These are phyloP conservation scores for Enteromius viviparus DNA, from an alignment of 2,797 vertebrate species.

Conservation along the genomic window DNA sequence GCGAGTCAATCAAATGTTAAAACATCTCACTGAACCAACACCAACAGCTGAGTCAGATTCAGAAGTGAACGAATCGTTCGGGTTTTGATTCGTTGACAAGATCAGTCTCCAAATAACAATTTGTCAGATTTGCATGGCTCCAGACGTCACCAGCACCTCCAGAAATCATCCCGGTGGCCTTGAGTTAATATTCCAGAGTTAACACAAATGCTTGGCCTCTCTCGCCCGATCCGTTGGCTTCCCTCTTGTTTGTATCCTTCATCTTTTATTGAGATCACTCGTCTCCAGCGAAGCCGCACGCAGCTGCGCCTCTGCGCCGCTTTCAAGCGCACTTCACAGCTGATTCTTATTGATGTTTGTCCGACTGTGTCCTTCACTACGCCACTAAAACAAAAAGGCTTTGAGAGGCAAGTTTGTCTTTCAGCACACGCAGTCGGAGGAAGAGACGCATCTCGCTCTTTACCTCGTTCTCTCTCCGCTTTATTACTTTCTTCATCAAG, in stretches of 20 bases:
- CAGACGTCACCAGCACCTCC: neutral
- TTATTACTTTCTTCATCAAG: constrained; percentile 69
- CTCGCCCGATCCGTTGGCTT: constrained; percentile 34
- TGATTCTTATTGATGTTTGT: constrained; percentile 76
- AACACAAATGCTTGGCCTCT: constrained; percentile 51
- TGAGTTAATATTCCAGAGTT: constrained; percentile 45
- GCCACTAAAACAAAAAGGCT: constrained; percentile 65
- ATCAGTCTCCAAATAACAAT: neutral
- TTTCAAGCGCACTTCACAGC: constrained; percentile 71
- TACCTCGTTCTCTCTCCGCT: constrained; percentile 60
- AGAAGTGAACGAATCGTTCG: neutral
- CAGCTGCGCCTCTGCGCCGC: constrained; percentile 34
- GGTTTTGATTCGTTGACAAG: neutral
- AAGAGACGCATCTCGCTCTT: constrained; percentile 59
- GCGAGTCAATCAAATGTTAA: neutral
- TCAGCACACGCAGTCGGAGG: constrained; percentile 55
- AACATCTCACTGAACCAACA: neutral
- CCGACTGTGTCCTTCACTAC: constrained; percentile 73
- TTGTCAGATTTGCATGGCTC: neutral
- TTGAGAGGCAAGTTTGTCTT: constrained; percentile 75
- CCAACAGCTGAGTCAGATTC: neutral
- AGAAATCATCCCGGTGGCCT: constrained; percentile 41
- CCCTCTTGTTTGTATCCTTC: constrained; percentile 48
- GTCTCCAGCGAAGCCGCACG: constrained; percentile 46
- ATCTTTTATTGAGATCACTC: constrained; percentile 49